Evolutionary conservation across 2,113 vertebrate genomes (phyloP).

Genomic region (Emydura subglobosa): DNA sequence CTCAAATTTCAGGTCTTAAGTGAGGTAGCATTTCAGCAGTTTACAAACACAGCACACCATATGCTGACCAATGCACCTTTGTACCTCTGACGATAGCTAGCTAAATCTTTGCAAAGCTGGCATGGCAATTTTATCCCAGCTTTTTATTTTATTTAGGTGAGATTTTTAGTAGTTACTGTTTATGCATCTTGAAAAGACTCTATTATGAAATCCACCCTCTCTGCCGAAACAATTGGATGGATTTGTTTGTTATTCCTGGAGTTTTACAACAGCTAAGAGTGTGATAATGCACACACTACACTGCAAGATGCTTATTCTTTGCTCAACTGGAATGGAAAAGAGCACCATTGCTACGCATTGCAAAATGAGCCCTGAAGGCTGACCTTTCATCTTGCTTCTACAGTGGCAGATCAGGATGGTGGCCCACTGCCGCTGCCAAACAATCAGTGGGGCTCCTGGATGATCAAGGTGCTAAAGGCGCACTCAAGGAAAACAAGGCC

Average conservation of each 20-base stretch:
- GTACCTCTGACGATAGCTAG: neutral
- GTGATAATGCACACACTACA: neutral
- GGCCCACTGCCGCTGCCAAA: too few relatives aligned
- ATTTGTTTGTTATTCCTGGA: neutral
- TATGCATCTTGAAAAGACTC: neutral
- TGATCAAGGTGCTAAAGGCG: too few relatives aligned
- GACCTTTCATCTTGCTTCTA: neutral
- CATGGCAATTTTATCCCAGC: neutral
- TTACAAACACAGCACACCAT: neutral
- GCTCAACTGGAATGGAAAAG: neutral
- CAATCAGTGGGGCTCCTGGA: too few relatives aligned
- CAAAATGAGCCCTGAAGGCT: neutral
- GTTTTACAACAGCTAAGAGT: neutral
- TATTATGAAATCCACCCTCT: neutral
- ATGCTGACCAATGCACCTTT: neutral
- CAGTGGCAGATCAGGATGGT: neutral
- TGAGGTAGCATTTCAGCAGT: fast-evolving
- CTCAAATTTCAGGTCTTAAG: neutral
- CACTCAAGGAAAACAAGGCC: too few relatives aligned
- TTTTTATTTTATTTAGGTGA: neutral
- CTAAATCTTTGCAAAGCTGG: neutral
- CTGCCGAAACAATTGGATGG: neutral
- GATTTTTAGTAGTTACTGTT: neutral
- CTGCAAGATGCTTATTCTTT: neutral
- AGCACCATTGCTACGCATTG: neutral